Conservation (phyloP, 2,888 invertebrate species). For the Rhamphomyia laevipes region DNA sequence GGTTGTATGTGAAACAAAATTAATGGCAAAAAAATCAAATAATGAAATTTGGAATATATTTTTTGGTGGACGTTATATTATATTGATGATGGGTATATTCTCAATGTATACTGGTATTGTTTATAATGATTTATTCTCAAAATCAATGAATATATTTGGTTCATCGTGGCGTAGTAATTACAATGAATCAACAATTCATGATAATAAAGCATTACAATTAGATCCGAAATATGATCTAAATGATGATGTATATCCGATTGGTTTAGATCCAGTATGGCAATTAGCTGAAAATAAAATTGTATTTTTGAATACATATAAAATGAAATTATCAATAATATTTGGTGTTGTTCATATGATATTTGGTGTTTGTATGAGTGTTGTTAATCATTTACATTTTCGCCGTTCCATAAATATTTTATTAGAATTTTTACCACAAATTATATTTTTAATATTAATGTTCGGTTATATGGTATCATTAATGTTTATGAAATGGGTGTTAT, state of each 20-base stretch:
- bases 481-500: conserved; percentile 83
- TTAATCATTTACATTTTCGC: conserved; percentile 66
- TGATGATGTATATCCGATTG: conserved; percentile 56
- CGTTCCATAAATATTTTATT: conserved; percentile 57
- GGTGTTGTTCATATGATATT: conserved; percentile 93
- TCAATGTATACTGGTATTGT: conserved; percentile 96
- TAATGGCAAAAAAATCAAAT: conserved; percentile 53
- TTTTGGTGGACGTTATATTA: conserved; percentile 95
- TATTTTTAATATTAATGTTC: conserved; percentile 80
- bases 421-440: conserved; percentile 83
- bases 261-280: conserved; percentile 72
- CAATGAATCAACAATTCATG: conserved; percentile 41
- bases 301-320: conserved; percentile 91
- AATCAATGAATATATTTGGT: conserved; percentile 89
- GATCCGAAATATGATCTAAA: conserved; percentile 47
- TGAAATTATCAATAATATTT: conserved; percentile 90
- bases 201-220: conserved; percentile 45
- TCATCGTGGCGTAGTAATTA: conserved; percentile 65
- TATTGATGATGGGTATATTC: conserved; percentile 92
- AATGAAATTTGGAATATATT: conserved; percentile 96
- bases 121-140: conserved; percentile 96
- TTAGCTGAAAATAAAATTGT: conserved; percentile 83
- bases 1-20: conserved; percentile 66
- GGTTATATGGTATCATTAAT: conserved; percentile 87
- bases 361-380: conserved; percentile 75